phyloP scores from a whole-genome alignment of 2,113 vertebrate species.

The Aspidoscelis tigris region DNA sequence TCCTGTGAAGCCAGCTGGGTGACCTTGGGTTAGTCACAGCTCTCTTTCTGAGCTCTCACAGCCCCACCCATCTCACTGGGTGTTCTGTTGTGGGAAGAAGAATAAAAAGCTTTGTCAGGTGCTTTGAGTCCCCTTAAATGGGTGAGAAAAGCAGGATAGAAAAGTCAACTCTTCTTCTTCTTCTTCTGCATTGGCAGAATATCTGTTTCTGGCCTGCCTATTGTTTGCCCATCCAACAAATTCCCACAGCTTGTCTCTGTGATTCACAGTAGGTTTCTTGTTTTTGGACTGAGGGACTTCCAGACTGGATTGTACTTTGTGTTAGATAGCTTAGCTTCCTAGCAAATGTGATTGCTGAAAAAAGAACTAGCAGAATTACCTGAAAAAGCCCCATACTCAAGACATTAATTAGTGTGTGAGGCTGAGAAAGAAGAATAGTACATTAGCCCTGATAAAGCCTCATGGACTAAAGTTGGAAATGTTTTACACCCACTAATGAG shows the following conservation, averaged over 20 bases:
- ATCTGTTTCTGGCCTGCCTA: background rate
- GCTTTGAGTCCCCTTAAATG: too few relatives aligned
- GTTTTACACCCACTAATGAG: constrained; percentile 54
- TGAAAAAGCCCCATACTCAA: constrained; percentile 45
- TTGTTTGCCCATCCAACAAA: background rate
- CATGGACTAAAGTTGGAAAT: constrained; percentile 44
- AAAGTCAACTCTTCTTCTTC: too few relatives aligned
- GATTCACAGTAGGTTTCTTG: background rate
- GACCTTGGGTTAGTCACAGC: too few relatives aligned
- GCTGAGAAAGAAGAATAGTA: constrained; percentile 50
- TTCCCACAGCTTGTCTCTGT: background rate
- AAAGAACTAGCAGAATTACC: constrained; percentile 33
- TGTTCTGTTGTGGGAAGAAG: too few relatives aligned
- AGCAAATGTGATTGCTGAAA: background rate
- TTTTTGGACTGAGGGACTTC: background rate
- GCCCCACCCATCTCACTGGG: too few relatives aligned
- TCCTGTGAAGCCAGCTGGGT: too few relatives aligned
- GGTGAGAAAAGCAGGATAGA: too few relatives aligned
- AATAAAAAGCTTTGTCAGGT: too few relatives aligned
- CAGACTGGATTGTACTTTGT: too few relatives aligned
- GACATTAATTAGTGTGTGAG: constrained; percentile 63
- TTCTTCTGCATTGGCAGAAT: background rate
- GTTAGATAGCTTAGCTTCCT: background rate
- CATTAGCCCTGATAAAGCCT: constrained; percentile 59
- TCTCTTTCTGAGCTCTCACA: too few relatives aligned